Percentiles rank a stretch among this genome's conserved stretches.
Evolutionary conservation across 1,140 invertebrate species (phyloP).

Genomic region (Rhyzopertha dominica): DNA sequence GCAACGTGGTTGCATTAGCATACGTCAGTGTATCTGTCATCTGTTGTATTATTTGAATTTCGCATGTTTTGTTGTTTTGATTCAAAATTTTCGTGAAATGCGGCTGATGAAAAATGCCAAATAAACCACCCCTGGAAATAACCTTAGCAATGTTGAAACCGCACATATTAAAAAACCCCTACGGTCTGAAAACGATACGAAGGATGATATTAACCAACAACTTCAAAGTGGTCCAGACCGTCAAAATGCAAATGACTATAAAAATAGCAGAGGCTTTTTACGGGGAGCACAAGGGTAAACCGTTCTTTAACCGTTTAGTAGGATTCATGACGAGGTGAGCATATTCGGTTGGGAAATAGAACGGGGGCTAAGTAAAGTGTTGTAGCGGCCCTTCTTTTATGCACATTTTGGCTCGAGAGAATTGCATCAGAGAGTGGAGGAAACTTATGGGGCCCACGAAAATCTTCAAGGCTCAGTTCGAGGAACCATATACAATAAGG

Average conservation of each 20-base stretch:
- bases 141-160: constrained; percentile 74
- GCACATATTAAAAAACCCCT: constrained; percentile 63
- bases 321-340: constrained; percentile 79
- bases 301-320: constrained; percentile 82
- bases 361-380: too few species aligned
- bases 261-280: constrained; percentile 75
- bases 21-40: too few species aligned
- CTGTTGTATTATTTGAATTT: too few species aligned
- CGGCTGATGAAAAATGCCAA: too few species aligned
- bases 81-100: too few species aligned
- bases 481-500: constrained; percentile 69
- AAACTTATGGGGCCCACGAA: constrained; percentile 83
- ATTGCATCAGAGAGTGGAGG: constrained; percentile 78
- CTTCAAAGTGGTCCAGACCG: constrained; percentile 71
- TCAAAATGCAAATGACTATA: constrained; percentile 55
- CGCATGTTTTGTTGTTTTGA: too few species aligned
- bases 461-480: constrained; percentile 72
- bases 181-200: constrained; percentile 60
- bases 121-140: constrained; percentile 49
- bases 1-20: too few species aligned
- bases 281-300: constrained; percentile 74
- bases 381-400: constrained; percentile 75
- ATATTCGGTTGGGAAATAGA: constrained; percentile 1
- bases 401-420: constrained; percentile 67
- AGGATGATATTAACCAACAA: constrained; percentile 63